Evolutionary conservation across 2,888 invertebrate species (phyloP).

Genomic region (Trypoxylon attenuatum): DNA sequence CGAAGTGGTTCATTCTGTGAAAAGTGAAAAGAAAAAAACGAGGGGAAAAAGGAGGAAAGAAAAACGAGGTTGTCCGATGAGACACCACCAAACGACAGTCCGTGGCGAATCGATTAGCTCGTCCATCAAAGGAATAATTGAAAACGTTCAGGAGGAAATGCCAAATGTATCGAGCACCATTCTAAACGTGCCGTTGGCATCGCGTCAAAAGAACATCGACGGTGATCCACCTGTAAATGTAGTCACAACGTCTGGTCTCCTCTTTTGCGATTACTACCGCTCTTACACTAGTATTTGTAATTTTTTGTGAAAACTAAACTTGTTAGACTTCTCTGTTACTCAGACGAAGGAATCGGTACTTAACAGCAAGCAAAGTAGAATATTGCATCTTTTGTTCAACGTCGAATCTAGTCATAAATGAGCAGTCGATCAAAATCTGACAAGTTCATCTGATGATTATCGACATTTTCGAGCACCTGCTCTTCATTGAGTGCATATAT

Average conservation of each 20-base stretch:
- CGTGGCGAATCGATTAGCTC: constrained; percentile 40
- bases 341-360: not conserved
- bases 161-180: constrained; percentile 9
- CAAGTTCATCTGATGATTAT: not conserved
- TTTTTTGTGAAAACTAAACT: no score
- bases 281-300: no score
- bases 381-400: no score
- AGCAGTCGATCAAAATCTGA: no score
- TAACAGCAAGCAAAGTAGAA: not conserved
- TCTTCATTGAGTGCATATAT: not conserved
- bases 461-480: not conserved
- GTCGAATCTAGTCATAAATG: no score
- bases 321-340: no score
- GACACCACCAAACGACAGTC: constrained; percentile 24
- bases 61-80: constrained; percentile 20
- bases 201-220: constrained; percentile 11
- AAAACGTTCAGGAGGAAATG: constrained; percentile 22
- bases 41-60: constrained; percentile 1
- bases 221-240: no score
- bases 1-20: no score
- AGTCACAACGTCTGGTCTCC: no score
- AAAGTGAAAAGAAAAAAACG: not conserved
- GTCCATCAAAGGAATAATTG: constrained; percentile 35
- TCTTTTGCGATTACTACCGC: no score
- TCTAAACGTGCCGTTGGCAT: constrained; percentile 14